Evolutionary conservation across 2,113 vertebrate genomes (phyloP).

Genomic region (Hippoglossus stenolepis): DNA sequence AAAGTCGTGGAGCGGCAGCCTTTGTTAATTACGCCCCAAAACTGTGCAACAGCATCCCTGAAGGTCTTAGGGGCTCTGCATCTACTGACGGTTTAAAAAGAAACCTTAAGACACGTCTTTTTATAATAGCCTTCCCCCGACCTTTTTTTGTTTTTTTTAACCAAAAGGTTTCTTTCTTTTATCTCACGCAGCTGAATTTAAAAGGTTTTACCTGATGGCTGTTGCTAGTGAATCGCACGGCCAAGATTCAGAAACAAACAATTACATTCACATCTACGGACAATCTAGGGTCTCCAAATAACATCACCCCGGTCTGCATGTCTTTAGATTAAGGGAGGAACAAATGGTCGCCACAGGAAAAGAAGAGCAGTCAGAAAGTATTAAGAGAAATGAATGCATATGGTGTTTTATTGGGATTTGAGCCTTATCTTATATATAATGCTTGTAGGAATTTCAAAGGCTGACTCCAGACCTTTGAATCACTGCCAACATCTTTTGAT

Average conservation of each 20-base stretch:
- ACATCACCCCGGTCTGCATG: too few species aligned
- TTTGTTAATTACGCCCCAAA: not conserved
- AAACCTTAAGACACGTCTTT: not conserved
- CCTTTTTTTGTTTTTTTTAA: not conserved
- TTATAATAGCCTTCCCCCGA: not conserved
- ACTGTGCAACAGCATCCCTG: not conserved
- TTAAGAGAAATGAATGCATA: not conserved
- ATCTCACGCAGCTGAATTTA: too few species aligned
- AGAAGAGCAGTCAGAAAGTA: not conserved
- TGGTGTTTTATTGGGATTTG: conserved; percentile 7
- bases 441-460: not conserved
- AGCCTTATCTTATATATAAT: not conserved
- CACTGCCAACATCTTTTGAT: not conserved
- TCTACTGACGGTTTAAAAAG: not conserved
- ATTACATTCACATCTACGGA: too few species aligned
- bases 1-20: not conserved
- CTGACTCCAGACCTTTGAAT: conserved; percentile 4
- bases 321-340: too few species aligned
- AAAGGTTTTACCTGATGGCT: too few species aligned
- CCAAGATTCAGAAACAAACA: too few species aligned
- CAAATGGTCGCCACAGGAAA: not conserved
- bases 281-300: too few species aligned
- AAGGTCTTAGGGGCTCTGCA: not conserved
- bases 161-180: not conserved
- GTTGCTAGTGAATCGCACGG: too few species aligned